Base-by-base conservation (phyloP, 1,140 invertebrate species). In the Drosophila albomicans region DNA sequence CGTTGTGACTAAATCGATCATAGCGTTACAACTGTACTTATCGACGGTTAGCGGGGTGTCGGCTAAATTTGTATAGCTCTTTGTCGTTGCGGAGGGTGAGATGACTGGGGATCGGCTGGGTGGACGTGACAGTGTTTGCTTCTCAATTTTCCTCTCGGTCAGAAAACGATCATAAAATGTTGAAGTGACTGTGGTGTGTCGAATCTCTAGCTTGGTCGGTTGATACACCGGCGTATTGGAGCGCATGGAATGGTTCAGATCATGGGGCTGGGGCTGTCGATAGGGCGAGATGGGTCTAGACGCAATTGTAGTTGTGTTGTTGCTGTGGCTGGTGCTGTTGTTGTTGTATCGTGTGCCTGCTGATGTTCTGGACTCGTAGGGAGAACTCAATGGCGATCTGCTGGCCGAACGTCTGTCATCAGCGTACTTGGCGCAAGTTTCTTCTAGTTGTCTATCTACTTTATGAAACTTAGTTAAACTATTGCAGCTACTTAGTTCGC, bases 371-470 rank as follows among this genome's bases (percentile, higher is more conserved):
- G 80, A 70, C 74, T 87, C 88, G 64, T 85, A 87, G 11, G 90
- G 90, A 6, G 81, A 84, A 46, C 82, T 91, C 72, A 90, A 49
- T 46, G 90, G 90, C 25, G 85, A 79, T 63, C 90, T 71, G 75
- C 81, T 77, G 71, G 88, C 84, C 73, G 89, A 89, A 67, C 89
- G 80, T 82, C 73, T 79, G 75, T 84, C 79, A 45, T 92, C 91
- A 52, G 86, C 91, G 71, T 84, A 86, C 71, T 86, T 91, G 85
- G 85, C 80, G 79, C 82, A 91, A 56, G 89, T 85, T 78, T 91
- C 89, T 71, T 89, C 81, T 91, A 92, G 89, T 91, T 92, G 86
- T 81, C 91, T 92, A 92, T 92, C 91, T 92, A 92, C 91, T 92
- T 92, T 92, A 79, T 92, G 82, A 92, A 92, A 91, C 80, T 91